phyloP scores from a whole-genome alignment of 2,888 invertebrate species.

The Coleophora deauratella region DNA sequence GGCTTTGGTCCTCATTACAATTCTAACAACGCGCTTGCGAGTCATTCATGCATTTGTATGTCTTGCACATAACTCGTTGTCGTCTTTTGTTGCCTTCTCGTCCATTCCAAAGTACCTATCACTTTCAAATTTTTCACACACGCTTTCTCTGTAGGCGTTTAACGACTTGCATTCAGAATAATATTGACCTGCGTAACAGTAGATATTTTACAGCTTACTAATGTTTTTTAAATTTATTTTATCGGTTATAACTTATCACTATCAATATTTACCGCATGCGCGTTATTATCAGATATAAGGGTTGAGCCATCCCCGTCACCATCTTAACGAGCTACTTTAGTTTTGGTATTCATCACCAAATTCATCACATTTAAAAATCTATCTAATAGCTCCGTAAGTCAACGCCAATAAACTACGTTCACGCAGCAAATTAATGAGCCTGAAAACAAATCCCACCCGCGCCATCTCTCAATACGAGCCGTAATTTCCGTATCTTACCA shows the following conservation, averaged over 20 bases:
- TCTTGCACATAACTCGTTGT: slow-evolving; percentile 39
- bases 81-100: slow-evolving; percentile 46
- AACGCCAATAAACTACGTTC: slow-evolving; percentile 61
- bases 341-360: no score
- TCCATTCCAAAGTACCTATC: slow-evolving; percentile 40
- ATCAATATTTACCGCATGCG: no score
- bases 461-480: slow-evolving; percentile 47
- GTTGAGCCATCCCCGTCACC: no score
- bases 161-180: slow-evolving; percentile 14
- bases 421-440: slow-evolving; percentile 69
- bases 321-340: no score
- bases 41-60: slow-evolving; percentile 50
- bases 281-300: no score
- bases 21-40: slow-evolving; percentile 40
- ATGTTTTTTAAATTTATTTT: no score
- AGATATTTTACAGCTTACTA: no score
- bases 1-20: slow-evolving; percentile 38
- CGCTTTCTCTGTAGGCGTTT: slow-evolving; percentile 42
- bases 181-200: slow-evolving; percentile 15
- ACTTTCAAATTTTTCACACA: slow-evolving; percentile 49
- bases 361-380: no score
- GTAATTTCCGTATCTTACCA: slow-evolving; percentile 41
- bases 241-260: no score
- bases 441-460: slow-evolving; percentile 62
- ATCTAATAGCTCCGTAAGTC: slow-evolving; percentile 48